These are phyloP conservation scores for Isurus oxyrinchus DNA, from an alignment of 2,113 vertebrate species.

Conservation along the genomic window DNA sequence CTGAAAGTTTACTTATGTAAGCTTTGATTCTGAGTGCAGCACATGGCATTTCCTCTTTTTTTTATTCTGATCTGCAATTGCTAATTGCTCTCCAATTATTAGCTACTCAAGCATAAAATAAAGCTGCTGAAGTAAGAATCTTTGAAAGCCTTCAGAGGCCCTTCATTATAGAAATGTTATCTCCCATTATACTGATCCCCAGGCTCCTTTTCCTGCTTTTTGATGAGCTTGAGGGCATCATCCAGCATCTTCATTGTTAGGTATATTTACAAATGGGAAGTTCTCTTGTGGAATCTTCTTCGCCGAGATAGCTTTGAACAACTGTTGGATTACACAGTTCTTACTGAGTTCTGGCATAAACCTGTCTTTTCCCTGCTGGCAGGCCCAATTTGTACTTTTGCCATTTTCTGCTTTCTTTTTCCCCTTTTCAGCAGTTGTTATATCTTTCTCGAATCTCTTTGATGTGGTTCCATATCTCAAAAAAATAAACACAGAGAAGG, in stretches of 20 bases:
- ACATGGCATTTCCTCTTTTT: not conserved
- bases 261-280: not conserved
- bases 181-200: not conserved
- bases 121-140: not conserved
- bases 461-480: too few species aligned
- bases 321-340: not conserved
- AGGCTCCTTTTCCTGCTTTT: not conserved
- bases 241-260: not conserved
- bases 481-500: too few species aligned
- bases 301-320: not conserved
- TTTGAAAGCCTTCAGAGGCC: not conserved
- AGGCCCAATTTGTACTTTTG: not conserved
- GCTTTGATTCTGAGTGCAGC: not conserved
- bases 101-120: not conserved
- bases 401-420: not conserved
- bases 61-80: not conserved
- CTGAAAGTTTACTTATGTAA: not conserved
- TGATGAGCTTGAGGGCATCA: not conserved
- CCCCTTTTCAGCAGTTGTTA: not conserved
- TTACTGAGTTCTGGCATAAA: not conserved
- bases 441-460: not conserved
- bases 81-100: conserved; percentile 6
- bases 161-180: not conserved
- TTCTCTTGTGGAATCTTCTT: not conserved
- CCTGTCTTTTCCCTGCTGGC: not conserved